Percentiles rank a stretch among this genome's conserved stretches.
These are phyloP conservation scores for Bombylius major DNA, from an alignment of 2,888 invertebrate genomes.

Conservation along the genomic window DNA sequence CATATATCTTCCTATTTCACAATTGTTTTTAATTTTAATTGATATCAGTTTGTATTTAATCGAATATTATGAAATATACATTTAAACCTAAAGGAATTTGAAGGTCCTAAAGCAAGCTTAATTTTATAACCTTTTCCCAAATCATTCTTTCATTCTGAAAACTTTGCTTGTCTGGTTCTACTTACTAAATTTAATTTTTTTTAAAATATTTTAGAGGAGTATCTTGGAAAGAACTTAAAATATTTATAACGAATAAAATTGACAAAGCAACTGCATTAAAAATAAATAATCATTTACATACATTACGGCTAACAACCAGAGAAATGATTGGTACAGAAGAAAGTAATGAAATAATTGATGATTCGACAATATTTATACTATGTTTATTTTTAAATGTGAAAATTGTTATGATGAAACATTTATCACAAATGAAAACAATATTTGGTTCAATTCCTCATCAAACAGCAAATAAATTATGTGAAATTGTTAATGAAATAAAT, in stretches of 20 bases:
- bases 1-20: no score
- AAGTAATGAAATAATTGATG: conserved; percentile 45
- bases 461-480: conserved; percentile 45
- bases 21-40: no score
- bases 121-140: no score
- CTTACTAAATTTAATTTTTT: background rate
- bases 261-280: conserved; percentile 27
- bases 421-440: conserved; percentile 43
- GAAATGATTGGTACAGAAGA: conserved; percentile 43
- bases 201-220: conserved; percentile 33
- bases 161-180: no score
- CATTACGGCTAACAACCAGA: conserved; percentile 32
- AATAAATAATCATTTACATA: conserved; percentile 31
- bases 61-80: no score
- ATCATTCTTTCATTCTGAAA: no score
- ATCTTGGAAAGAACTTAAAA: conserved; percentile 40
- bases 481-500: conserved; percentile 42
- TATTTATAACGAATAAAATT: conserved; percentile 32
- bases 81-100: no score
- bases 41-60: no score
- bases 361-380: conserved; percentile 47
- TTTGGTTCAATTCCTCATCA: conserved; percentile 46
- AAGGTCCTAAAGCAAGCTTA: no score
- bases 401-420: conserved; percentile 45
- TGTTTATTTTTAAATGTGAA: conserved; percentile 46